phyloP scores from a whole-genome alignment of 2,888 invertebrate genomes.

The Griposia aprilina region DNA sequence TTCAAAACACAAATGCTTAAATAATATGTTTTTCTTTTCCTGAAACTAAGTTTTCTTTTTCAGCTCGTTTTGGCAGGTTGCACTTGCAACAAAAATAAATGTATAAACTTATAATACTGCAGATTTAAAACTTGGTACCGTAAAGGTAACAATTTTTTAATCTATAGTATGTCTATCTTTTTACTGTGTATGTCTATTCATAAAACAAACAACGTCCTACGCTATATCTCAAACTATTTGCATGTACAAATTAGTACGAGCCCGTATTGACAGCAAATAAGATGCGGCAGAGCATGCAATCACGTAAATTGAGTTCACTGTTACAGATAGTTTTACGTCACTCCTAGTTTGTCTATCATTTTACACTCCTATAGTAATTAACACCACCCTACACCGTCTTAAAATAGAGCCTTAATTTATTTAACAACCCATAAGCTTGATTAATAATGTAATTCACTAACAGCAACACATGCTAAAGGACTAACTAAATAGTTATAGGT shows the following conservation, averaged over 20 bases:
- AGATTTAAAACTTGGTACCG: background rate
- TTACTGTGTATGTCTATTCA: too few relatives aligned
- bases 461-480: background rate
- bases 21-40: background rate
- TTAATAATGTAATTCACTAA: constrained; percentile 38
- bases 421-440: constrained; percentile 18
- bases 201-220: background rate
- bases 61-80: background rate
- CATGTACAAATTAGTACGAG: constrained; percentile 33
- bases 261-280: constrained; percentile 40
- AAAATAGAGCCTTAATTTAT: constrained; percentile 33
- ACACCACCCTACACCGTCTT: constrained; percentile 17
- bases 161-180: too few relatives aligned
- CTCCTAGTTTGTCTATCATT: constrained; percentile 51
- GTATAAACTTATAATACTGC: too few relatives aligned
- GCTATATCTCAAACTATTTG: background rate
- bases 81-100: background rate
- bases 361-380: constrained; percentile 50
- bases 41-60: background rate
- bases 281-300: constrained; percentile 50
- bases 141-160: too few relatives aligned
- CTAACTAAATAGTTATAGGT: background rate
- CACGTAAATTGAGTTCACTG: constrained; percentile 51
- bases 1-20: background rate
- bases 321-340: constrained; percentile 48